Percentiles rank a stretch among this genome's conserved stretches.
phyloP scores from a whole-genome alignment of 1,140 invertebrate species.

The Lutraria rhynchaena region DNA sequence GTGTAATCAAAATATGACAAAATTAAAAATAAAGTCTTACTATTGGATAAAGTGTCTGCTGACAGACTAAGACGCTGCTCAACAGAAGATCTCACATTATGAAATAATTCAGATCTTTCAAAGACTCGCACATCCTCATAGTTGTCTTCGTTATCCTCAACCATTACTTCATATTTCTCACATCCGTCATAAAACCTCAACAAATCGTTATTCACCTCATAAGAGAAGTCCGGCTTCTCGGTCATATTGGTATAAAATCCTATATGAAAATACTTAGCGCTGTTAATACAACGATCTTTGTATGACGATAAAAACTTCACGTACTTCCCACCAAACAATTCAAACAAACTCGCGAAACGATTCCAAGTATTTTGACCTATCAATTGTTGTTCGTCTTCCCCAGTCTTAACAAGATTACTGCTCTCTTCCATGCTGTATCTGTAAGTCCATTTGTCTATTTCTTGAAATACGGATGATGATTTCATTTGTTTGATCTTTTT shows the following conservation, averaged over 20 bases:
- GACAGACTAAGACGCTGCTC: background rate
- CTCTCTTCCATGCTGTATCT: background rate
- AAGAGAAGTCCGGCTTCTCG: background rate
- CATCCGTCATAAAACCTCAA: conserved; percentile 16
- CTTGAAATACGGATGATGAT: background rate
- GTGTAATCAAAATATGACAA: too few relatives aligned
- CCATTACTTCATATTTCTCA: conserved; percentile 5
- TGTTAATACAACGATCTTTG: conserved; percentile 8
- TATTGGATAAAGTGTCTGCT: background rate
- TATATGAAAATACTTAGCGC: background rate
- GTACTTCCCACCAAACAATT: background rate
- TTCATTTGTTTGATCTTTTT: conserved; percentile 8
- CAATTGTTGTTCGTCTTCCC: conserved; percentile 5
- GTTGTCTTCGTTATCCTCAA: conserved; percentile 20
- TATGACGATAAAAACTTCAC: conserved; percentile 5
- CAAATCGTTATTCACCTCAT: background rate
- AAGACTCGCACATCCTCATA: background rate
- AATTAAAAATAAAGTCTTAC: background rate
- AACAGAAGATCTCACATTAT: background rate
- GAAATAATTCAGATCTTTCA: background rate
- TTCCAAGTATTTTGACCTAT: background rate
- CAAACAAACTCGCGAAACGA: conserved; percentile 4
- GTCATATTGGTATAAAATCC: background rate
- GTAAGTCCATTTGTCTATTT: conserved; percentile 18
- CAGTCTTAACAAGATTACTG: background rate